phyloP scores from a whole-genome alignment of 2,797 vertebrate genomes.

The Rhynchotus rufescens region DNA sequence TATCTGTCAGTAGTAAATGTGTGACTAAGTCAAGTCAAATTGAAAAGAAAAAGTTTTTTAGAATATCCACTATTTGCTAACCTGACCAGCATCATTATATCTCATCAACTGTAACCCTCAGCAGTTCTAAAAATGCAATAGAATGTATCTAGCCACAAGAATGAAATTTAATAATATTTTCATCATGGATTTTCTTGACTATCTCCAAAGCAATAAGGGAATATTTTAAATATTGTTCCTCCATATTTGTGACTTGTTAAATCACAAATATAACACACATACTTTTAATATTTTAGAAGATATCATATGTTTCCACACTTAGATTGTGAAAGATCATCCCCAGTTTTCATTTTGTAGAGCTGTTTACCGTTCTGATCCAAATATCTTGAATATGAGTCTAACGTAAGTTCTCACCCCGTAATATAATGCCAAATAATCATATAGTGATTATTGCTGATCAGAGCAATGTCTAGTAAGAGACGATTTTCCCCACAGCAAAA shows the following conservation, averaged over 20 bases:
- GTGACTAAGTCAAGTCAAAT: neutral
- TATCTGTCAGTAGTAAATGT: neutral
- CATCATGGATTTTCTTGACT: neutral
- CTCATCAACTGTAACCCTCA: neutral
- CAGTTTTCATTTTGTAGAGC: neutral
- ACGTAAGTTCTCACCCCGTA: neutral
- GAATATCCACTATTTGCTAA: neutral
- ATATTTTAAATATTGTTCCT: accelerated
- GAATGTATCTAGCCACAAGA: neutral
- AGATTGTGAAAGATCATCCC: neutral
- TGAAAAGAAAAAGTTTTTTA: neutral
- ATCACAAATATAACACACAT: neutral
- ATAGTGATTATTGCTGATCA: neutral
- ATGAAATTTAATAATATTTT: neutral
- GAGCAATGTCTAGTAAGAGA: neutral
- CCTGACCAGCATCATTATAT: neutral
- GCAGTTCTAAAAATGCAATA: neutral
- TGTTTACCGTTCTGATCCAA: neutral
- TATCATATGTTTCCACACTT: accelerated
- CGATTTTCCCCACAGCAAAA: neutral
- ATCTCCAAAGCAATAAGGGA: neutral
- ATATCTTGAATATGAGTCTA: neutral
- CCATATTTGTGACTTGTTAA: neutral
- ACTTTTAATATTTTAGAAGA: neutral
- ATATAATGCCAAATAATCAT: neutral